Evolutionary conservation across 2,888 invertebrate genomes (phyloP).

Genomic region (Fragum whitleyi): DNA sequence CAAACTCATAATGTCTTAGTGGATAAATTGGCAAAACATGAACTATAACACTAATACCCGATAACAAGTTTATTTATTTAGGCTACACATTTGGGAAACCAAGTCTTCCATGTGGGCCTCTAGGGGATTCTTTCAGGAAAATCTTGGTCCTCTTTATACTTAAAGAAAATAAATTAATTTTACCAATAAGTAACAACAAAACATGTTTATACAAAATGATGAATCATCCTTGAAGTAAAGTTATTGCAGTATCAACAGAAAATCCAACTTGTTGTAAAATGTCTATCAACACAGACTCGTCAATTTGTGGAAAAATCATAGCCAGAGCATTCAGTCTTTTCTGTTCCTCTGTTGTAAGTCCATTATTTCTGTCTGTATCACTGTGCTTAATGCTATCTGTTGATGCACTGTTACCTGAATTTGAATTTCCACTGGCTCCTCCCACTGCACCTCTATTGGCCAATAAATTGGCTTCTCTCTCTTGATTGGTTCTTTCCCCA

Average conservation of each 20-base stretch:
- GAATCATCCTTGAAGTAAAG: conserved; percentile 19
- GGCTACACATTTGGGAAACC: too few relatives aligned
- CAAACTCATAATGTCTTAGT: too few relatives aligned
- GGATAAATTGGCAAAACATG: too few relatives aligned
- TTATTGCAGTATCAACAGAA: conserved; percentile 38
- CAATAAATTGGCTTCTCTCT: neutral
- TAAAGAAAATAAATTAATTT: too few relatives aligned
- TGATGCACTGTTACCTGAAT: neutral
- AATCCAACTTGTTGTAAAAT: conserved; percentile 34
- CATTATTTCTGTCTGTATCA: neutral
- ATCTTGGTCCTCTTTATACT: too few relatives aligned
- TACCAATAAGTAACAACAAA: too few relatives aligned
- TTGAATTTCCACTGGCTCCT: conserved; percentile 8
- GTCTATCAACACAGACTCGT: conserved; percentile 20
- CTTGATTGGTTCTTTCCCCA: neutral
- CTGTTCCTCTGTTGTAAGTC: conserved; percentile 20
- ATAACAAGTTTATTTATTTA: too few relatives aligned
- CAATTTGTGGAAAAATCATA: conserved; percentile 32
- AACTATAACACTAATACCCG: too few relatives aligned
- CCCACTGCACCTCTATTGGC: conserved; percentile 4
- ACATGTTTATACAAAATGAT: neutral
- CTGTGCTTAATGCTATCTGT: neutral
- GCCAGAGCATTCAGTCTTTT: conserved; percentile 30
- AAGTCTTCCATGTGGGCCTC: too few relatives aligned
- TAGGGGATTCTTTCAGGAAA: too few relatives aligned